Evolutionary conservation across 1,140 invertebrate genomes (phyloP).

Genomic region (Diachasmimorpha longicaudata): DNA sequence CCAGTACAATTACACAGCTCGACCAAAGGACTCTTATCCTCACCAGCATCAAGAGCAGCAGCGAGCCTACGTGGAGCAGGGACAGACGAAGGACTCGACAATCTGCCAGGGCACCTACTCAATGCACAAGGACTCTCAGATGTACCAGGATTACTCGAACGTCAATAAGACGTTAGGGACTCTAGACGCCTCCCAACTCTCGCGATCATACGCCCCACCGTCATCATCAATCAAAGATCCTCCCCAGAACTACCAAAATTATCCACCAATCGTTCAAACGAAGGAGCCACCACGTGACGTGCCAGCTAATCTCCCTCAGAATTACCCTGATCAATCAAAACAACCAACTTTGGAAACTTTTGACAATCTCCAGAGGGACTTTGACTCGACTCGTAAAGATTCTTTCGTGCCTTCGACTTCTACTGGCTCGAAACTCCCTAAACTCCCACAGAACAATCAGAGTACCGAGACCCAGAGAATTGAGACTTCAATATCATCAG

Average conservation of each 20-base stretch:
- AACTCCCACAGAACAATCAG: constrained; percentile 12
- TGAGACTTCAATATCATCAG: constrained; percentile 28
- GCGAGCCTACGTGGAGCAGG: background rate
- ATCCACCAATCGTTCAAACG: background rate
- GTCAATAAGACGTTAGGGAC: too few species aligned
- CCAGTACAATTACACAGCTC: constrained; percentile 28
- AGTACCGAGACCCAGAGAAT: constrained; percentile 4
- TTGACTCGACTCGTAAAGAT: constrained; percentile 32
- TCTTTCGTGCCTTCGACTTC: constrained; percentile 23
- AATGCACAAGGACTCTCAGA: too few species aligned
- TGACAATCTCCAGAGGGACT: constrained; percentile 33
- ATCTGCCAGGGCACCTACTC: background rate
- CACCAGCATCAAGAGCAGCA: background rate
- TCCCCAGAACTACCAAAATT: constrained; percentile 13
- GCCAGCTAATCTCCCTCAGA: background rate
- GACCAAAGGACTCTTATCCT: constrained; percentile 19
- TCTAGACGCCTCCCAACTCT: too few species aligned
- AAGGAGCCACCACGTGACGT: background rate
- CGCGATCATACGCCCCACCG: too few species aligned
- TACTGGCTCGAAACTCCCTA: constrained; percentile 26
- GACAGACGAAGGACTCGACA: background rate
- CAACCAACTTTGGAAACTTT: constrained; percentile 29
- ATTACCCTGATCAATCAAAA: constrained; percentile 34
- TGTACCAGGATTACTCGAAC: too few species aligned
- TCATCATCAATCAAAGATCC: too few species aligned